Percentiles rank a stretch among this genome's conserved stretches.
phyloP scores from a whole-genome alignment of 2,888 invertebrate genomes.

The Lasioglossum figueresi region DNA sequence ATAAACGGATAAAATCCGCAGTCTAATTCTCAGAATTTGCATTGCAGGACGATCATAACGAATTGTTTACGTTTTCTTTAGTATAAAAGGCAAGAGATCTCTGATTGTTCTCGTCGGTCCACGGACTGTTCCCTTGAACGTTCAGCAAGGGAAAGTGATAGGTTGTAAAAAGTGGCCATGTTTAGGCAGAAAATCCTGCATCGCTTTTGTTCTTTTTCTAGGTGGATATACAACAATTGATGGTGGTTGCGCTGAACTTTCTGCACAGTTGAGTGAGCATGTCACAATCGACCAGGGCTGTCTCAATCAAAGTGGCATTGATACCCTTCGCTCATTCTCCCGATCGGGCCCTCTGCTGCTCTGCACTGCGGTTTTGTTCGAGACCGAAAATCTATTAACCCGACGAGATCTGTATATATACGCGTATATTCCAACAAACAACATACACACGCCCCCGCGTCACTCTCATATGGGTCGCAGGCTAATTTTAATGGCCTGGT shows the following conservation, averaged over 20 bases:
- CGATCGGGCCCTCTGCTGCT: slow-evolving; percentile 55
- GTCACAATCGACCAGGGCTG: slow-evolving; percentile 81
- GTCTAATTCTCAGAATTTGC: neutral
- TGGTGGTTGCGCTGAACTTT: slow-evolving; percentile 76
- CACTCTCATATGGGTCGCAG: slow-evolving; percentile 8
- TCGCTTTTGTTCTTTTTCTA: slow-evolving; percentile 68
- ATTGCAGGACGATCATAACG: neutral
- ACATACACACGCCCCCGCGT: neutral
- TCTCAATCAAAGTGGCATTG: slow-evolving; percentile 83
- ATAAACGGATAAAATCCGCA: no score
- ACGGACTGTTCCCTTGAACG: slow-evolving; percentile 41
- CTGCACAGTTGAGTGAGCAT: slow-evolving; percentile 81
- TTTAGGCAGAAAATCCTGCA: slow-evolving; percentile 47
- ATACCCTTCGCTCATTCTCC: slow-evolving; percentile 76
- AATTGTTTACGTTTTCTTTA: neutral
- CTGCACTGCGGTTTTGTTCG: slow-evolving; percentile 73
- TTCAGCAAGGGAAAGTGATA: slow-evolving; percentile 43
- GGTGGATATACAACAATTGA: slow-evolving; percentile 70
- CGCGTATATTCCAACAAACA: slow-evolving; percentile 32
- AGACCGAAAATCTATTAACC: slow-evolving; percentile 81
- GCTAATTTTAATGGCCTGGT: slow-evolving; percentile 33
- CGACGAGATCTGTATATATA: slow-evolving; percentile 57
- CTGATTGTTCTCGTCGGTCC: neutral
- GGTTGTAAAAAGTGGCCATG: slow-evolving; percentile 68
- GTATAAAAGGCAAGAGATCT: neutral